Conservation (phyloP, 2,888 invertebrate genomes). For the Pachymerium ferrugineum region DNA sequence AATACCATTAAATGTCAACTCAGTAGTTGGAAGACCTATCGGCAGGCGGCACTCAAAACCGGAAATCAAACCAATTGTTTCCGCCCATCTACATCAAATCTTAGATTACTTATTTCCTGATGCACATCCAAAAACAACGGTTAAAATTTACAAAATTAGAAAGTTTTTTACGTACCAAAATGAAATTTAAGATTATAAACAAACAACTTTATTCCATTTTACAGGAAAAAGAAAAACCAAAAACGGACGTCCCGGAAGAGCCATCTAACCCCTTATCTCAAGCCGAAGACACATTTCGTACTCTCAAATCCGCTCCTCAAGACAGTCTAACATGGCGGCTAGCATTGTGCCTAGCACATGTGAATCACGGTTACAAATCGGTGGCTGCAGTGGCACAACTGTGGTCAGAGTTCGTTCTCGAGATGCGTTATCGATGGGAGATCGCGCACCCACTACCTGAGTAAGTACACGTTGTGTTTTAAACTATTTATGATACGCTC, state of each 20-base stretch:
- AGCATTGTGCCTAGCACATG: slow-evolving; percentile 66
- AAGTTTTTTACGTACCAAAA: not conserved
- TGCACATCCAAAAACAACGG: slow-evolving; percentile 49
- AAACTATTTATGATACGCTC: not conserved
- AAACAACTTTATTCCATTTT: not conserved
- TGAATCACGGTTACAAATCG: slow-evolving; percentile 69
- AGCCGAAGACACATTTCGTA: not conserved
- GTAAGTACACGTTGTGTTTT: slow-evolving; percentile 55
- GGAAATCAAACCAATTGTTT: slow-evolving; percentile 68
- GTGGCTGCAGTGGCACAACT: slow-evolving; percentile 67
- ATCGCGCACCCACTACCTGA: slow-evolving; percentile 69
- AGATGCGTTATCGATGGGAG: slow-evolving; percentile 86
- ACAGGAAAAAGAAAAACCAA: not conserved
- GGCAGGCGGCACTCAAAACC: slow-evolving; percentile 40
- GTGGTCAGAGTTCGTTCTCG: slow-evolving; percentile 89
- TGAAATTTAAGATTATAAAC: not conserved
- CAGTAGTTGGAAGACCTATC: slow-evolving; percentile 50
- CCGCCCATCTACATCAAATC: slow-evolving; percentile 67
- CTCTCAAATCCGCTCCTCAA: slow-evolving; percentile 69
- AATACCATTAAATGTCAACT: slow-evolving; percentile 40
- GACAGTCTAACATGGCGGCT: slow-evolving; percentile 78
- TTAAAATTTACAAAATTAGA: not conserved
- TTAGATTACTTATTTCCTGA: slow-evolving; percentile 83
- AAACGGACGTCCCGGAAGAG: not conserved
- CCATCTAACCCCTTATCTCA: not conserved